phyloP scores from a whole-genome alignment of 2,113 vertebrate genomes.

The Thymallus thymallus region DNA sequence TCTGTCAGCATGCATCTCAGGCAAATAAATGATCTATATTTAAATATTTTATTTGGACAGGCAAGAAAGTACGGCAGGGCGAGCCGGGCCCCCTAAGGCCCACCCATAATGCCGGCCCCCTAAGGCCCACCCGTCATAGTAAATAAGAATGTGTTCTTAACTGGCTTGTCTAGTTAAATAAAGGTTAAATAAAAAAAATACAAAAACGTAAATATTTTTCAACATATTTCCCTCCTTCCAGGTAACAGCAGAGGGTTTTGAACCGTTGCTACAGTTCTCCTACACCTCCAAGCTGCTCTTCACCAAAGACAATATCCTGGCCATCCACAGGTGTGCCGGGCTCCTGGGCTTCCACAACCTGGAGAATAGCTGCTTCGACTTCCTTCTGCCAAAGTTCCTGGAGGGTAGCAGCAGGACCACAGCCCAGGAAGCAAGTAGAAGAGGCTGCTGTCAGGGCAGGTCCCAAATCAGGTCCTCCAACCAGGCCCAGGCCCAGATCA shows the following conservation, averaged over 20 bases:
- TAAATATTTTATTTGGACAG: too few relatives aligned
- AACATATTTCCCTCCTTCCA: conserved; percentile 49
- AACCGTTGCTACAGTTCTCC: conserved; percentile 91
- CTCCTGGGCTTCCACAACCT: conserved; percentile 87
- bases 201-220: too few relatives aligned
- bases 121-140: too few relatives aligned
- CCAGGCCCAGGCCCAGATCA: too few relatives aligned
- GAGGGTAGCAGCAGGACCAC: conserved; percentile 63
- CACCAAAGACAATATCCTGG: conserved; percentile 91
- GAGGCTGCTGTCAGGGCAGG: conserved; percentile 53
- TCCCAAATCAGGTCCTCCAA: neutral
- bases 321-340: conserved; percentile 85
- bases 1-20: too few relatives aligned
- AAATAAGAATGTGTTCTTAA: too few relatives aligned
- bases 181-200: too few relatives aligned
- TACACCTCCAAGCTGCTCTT: conserved; percentile 92
- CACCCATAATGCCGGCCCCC: too few relatives aligned
- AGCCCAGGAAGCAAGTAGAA: conserved; percentile 67
- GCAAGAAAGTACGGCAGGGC: too few relatives aligned
- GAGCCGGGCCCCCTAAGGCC: too few relatives aligned
- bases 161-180: too few relatives aligned
- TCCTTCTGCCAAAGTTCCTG: conserved; percentile 87
- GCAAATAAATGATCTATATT: too few relatives aligned
- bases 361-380: conserved; percentile 92
- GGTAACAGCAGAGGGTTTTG: conserved; percentile 92